Percentiles rank a stretch among this genome's conserved stretches.
These are phyloP conservation scores for Bradypodion ventrale DNA, from an alignment of 2,797 vertebrate genomes.

Conservation along the genomic window DNA sequence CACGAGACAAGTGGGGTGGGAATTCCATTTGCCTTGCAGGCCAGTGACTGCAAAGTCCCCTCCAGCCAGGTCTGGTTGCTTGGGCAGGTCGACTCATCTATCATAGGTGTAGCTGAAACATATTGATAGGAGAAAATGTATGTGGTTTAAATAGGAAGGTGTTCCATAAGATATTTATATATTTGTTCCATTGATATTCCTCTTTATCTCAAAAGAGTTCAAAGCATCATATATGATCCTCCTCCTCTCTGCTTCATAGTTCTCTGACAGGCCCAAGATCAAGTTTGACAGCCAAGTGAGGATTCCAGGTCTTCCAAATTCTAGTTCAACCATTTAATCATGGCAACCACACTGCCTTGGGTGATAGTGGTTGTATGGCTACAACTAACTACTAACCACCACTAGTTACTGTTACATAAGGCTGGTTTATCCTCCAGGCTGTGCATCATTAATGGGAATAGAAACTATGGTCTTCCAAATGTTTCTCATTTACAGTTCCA, in stretches of 20 bases:
- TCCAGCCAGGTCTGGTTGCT: constrained; percentile 70
- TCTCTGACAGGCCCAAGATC: background rate
- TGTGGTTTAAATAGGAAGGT: background rate
- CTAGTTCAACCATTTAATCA: too few relatives aligned
- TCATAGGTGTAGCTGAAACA: constrained; percentile 63
- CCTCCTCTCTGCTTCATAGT: background rate
- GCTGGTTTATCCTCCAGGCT: background rate
- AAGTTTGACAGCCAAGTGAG: too few relatives aligned
- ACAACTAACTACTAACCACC: background rate
- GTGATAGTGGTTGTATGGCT: background rate
- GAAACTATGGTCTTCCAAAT: too few relatives aligned
- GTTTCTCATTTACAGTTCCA: too few relatives aligned
- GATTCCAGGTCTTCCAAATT: too few relatives aligned
- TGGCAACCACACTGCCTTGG: too few relatives aligned
- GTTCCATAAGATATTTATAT: background rate
- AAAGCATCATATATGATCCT: too few relatives aligned
- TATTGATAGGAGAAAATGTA: background rate
- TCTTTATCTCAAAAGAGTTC: too few relatives aligned
- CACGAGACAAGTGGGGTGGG: constrained; percentile 65
- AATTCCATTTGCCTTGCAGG: constrained; percentile 64
- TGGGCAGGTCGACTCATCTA: constrained; percentile 73
- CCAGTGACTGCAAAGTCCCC: constrained; percentile 41
- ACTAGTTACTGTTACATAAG: background rate
- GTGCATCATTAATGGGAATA: background rate
- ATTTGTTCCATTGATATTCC: too few relatives aligned